Percentiles rank a stretch among this genome's conserved stretches.
Evolutionary conservation across 2,113 vertebrate species (phyloP).

Genomic region (Halcyon malimbica): DNA sequence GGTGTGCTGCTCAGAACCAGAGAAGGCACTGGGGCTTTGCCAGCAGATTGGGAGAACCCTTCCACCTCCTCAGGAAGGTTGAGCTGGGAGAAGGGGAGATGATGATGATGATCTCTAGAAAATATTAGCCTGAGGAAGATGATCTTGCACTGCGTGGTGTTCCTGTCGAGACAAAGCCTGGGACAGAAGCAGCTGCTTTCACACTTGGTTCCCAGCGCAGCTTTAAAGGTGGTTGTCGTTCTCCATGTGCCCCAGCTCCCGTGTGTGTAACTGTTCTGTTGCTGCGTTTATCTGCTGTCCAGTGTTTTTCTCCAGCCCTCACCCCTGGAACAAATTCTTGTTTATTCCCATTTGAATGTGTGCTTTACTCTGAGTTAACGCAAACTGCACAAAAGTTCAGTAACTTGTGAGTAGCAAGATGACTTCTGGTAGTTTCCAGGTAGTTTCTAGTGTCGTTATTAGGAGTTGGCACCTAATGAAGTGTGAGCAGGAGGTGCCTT

Average conservation of each 20-base stretch:
- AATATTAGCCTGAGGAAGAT: neutral
- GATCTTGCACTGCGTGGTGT: neutral
- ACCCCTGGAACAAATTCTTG: neutral
- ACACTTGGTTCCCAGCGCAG: neutral
- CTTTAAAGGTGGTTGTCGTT: neutral
- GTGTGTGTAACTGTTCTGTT: neutral
- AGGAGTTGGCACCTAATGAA: neutral
- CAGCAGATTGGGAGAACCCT: neutral
- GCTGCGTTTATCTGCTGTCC: neutral
- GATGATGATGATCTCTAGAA: neutral
- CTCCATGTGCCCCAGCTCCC: neutral
- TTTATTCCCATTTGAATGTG: neutral
- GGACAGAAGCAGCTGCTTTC: neutral
- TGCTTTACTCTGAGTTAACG: slow-evolving; percentile 21
- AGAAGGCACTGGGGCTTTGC: neutral
- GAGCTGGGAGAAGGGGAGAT: neutral
- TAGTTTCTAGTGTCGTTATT: slow-evolving; percentile 12
- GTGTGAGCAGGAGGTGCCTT: slow-evolving; percentile 3
- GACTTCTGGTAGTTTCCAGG: slow-evolving; percentile 10
- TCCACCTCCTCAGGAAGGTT: neutral
- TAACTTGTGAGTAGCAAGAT: neutral
- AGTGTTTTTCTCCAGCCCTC: neutral
- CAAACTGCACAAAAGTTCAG: slow-evolving; percentile 8
- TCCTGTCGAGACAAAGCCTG: neutral
- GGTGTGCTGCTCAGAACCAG: neutral